Conservation (phyloP, 2,797 vertebrate genomes). For the Craterocephalus amniculus region DNA sequence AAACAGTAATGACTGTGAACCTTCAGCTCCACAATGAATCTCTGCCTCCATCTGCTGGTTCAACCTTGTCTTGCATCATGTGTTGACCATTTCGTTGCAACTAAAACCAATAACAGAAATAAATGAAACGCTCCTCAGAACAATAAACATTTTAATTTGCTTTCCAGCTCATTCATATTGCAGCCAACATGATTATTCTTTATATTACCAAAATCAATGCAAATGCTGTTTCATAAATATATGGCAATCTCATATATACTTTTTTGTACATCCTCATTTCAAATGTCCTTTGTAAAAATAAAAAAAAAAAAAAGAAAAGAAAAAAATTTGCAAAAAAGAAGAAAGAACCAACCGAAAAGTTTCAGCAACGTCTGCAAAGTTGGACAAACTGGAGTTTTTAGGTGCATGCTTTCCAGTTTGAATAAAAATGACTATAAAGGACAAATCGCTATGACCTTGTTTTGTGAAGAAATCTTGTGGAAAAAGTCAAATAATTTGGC, state of each 20-base stretch:
- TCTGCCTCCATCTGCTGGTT: constrained; percentile 67
- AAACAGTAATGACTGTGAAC: neutral
- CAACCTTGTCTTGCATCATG: neutral
- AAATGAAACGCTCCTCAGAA: constrained; percentile 17
- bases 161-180: constrained; percentile 65
- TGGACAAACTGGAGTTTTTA: constrained; percentile 53
- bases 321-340: no score
- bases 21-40: neutral
- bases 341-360: constrained; percentile 59
- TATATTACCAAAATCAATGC: constrained; percentile 70
- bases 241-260: constrained; percentile 74
- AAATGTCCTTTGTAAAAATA: constrained; percentile 67
- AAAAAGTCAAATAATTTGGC: constrained; percentile 58
- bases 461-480: constrained; percentile 33
- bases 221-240: constrained; percentile 77
- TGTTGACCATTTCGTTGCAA: neutral
- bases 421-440: constrained; percentile 50
- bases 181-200: constrained; percentile 66
- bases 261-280: constrained; percentile 75
- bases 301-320: constrained; percentile 57
- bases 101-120: neutral
- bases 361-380: constrained; percentile 45
- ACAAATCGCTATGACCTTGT: constrained; percentile 60
- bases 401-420: constrained; percentile 47
- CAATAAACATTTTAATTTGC: constrained; percentile 69